These are phyloP conservation scores for Thereva nobilitata DNA, from an alignment of 2,888 invertebrate species.

Conservation along the genomic window DNA sequence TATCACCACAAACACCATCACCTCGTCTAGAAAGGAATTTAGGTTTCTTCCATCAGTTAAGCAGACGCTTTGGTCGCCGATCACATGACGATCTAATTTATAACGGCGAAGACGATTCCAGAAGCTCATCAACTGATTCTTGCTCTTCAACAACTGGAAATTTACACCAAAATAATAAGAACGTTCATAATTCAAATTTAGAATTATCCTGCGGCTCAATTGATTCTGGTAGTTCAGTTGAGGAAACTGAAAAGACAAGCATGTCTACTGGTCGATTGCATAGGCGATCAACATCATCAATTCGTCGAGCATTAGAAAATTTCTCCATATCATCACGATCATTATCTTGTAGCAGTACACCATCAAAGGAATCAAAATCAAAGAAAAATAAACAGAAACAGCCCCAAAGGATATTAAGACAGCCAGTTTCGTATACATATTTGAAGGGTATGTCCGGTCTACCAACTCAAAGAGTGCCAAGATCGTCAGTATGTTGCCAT, in stretches of 20 bases:
- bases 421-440: slow-evolving; percentile 80
- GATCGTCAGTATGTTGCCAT: slow-evolving; percentile 58
- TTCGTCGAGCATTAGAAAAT: slow-evolving; percentile 74
- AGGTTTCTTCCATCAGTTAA: slow-evolving; percentile 69
- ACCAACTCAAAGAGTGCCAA: slow-evolving; percentile 79
- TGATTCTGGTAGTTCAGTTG: slow-evolving; percentile 65
- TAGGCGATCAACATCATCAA: slow-evolving; percentile 67
- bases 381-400: slow-evolving; percentile 54
- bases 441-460: slow-evolving; percentile 79
- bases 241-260: slow-evolving; percentile 62
- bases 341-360: slow-evolving; percentile 65
- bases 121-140: slow-evolving; percentile 59
- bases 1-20: slow-evolving; percentile 61
- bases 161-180: slow-evolving; percentile 37
- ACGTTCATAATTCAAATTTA: slow-evolving; percentile 45
- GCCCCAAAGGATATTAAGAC: slow-evolving; percentile 75
- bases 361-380: slow-evolving; percentile 46
- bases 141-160: slow-evolving; percentile 46
- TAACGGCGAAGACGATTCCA: slow-evolving; percentile 58
- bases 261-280: slow-evolving; percentile 55
- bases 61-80: slow-evolving; percentile 65
- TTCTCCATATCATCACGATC: slow-evolving; percentile 68
- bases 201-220: slow-evolving; percentile 59
- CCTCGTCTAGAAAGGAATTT: slow-evolving; percentile 65
- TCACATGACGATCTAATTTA: slow-evolving; percentile 60